Conservation (phyloP, 1,140 invertebrate species). For the Zophobas morio region DNA sequence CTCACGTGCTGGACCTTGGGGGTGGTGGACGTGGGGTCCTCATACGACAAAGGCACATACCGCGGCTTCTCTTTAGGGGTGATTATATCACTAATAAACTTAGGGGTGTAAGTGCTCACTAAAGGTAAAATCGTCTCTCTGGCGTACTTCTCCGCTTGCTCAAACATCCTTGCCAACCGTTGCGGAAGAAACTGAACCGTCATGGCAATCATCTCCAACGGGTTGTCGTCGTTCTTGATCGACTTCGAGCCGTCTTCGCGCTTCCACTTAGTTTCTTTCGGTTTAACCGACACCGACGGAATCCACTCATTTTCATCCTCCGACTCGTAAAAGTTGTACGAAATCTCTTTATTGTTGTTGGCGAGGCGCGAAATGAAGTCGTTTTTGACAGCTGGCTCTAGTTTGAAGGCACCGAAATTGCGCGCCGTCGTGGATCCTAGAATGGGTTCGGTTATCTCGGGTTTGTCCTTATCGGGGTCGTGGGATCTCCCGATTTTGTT, state of each 20-base stretch:
- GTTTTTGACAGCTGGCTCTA: conserved; percentile 44
- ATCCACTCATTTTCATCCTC: conserved; percentile 57
- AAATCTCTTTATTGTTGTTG: conserved; percentile 55
- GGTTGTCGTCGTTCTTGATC: conserved; percentile 50
- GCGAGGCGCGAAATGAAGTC: conserved; percentile 37
- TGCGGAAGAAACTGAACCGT: conserved; percentile 86
- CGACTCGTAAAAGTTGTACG: conserved; percentile 60
- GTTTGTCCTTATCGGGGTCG: conserved; percentile 66
- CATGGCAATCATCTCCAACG: conserved; percentile 68
- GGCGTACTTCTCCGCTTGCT: conserved; percentile 85
- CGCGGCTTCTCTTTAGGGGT: conserved; percentile 57
- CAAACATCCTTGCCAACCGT: conserved; percentile 81
- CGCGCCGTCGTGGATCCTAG: conserved; percentile 74
- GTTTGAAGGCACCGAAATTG: conserved; percentile 54
- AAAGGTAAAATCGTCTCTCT: conserved; percentile 80
- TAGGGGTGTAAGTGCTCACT: conserved; percentile 83
- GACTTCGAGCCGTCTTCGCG: conserved; percentile 58
- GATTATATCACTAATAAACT: conserved; percentile 68
- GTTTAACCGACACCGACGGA: conserved; percentile 55
- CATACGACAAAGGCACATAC: conserved; percentile 63
- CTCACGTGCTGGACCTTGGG: neutral
- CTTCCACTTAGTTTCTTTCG: conserved; percentile 62
- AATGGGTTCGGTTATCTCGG: conserved; percentile 82
- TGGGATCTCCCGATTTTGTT: conserved; percentile 70
- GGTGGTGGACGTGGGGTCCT: conserved; percentile 47